phyloP scores from a whole-genome alignment of 1,140 invertebrate species.

The Heliconius eleuchia region DNA sequence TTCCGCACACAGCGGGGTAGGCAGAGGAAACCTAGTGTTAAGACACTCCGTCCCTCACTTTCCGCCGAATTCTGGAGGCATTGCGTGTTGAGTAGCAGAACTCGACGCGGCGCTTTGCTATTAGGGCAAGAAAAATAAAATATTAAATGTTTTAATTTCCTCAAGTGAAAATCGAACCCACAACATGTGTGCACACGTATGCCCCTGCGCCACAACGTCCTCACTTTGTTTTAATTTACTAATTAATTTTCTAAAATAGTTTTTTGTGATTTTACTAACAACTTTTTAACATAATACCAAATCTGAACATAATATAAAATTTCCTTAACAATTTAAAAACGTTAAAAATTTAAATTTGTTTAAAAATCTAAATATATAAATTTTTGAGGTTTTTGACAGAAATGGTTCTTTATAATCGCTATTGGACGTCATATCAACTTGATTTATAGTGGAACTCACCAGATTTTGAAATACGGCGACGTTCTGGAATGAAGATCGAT shows the following conservation, averaged over 20 bases:
- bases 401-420: background rate
- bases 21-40: background rate
- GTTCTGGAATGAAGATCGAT: background rate
- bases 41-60: background rate
- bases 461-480: background rate
- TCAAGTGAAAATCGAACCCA: too few species aligned
- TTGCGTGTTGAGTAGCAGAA: too few species aligned
- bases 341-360: background rate
- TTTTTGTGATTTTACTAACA: too few species aligned
- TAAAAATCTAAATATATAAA: background rate
- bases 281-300: background rate
- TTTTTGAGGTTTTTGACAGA: background rate
- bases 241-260: background rate
- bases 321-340: background rate
- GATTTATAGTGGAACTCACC: conserved; percentile 1
- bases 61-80: too few species aligned
- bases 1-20: too few species aligned
- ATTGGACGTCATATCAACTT: conserved; percentile 2
- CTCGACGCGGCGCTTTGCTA: too few species aligned
- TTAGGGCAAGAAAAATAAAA: too few species aligned
- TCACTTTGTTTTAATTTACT: background rate
- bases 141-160: too few species aligned
- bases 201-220: too few species aligned
- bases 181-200: too few species aligned
- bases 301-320: background rate